phyloP scores from a whole-genome alignment of 2,888 invertebrate genomes.

The Volucella inflata region DNA sequence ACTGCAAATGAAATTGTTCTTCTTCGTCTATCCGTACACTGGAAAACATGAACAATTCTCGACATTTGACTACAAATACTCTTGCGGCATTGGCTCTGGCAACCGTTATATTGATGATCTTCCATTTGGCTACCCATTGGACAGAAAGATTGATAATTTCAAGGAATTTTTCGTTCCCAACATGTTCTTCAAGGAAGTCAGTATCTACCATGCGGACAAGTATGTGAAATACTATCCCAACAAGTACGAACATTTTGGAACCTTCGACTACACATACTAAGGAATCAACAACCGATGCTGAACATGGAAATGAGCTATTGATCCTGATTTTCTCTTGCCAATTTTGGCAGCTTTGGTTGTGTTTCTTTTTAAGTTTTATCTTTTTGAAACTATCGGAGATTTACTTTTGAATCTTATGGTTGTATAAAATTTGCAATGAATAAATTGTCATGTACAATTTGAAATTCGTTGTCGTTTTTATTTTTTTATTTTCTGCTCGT shows the following conservation, averaged over 20 bases:
- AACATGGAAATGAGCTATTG: background rate
- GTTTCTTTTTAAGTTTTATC: constrained; percentile 5
- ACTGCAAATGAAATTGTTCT: constrained; percentile 87
- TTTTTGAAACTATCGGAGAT: background rate
- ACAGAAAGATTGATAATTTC: constrained; percentile 86
- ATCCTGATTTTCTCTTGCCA: constrained; percentile 32
- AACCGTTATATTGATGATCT: constrained; percentile 85
- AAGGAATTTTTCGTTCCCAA: constrained; percentile 86
- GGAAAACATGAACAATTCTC: constrained; percentile 80
- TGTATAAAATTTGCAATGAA: constrained; percentile 34
- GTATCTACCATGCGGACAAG: constrained; percentile 76
- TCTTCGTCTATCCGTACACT: constrained; percentile 85
- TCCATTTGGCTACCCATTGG: constrained; percentile 89
- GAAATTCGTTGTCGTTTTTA: background rate
- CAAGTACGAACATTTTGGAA: constrained; percentile 56
- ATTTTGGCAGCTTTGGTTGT: constrained; percentile 24
- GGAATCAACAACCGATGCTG: background rate
- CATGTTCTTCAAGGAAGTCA: constrained; percentile 86
- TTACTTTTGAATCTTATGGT: constrained; percentile 22
- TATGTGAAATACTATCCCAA: constrained; percentile 71
- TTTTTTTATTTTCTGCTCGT: background rate
- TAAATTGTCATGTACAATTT: constrained; percentile 65
- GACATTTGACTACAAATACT: constrained; percentile 84
- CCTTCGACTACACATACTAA: constrained; percentile 60
- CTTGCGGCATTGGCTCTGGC: constrained; percentile 85